A percentile compares a stretch with the other conserved stretches of the same genome.
Evolutionary conservation across 2,888 invertebrate genomes (phyloP).

Genomic region (Minunthozetes semirufus): DNA sequence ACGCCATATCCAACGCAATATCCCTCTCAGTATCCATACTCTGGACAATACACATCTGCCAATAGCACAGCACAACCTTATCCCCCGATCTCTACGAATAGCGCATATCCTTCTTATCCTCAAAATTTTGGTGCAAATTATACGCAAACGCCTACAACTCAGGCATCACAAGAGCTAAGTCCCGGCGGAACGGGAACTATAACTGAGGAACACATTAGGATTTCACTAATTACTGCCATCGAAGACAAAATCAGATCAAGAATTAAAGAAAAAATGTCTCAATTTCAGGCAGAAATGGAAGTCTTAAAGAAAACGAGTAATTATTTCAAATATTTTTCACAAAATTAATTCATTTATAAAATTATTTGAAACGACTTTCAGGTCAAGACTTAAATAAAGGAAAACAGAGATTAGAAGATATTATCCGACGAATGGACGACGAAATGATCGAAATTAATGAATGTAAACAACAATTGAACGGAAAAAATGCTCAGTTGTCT

Average conservation of each 20-base stretch:
- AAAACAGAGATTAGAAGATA: slow-evolving; percentile 69
- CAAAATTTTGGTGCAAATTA: slow-evolving; percentile 35
- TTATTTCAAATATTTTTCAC: not conserved
- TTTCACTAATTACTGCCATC: slow-evolving; percentile 85
- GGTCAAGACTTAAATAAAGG: slow-evolving; percentile 73
- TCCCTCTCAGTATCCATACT: slow-evolving; percentile 33
- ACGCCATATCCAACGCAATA: slow-evolving; percentile 40
- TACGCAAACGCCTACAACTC: slow-evolving; percentile 39
- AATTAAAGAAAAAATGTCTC: slow-evolving; percentile 80
- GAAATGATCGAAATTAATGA: slow-evolving; percentile 46
- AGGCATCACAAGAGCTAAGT: slow-evolving; percentile 29
- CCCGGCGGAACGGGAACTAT: slow-evolving; percentile 62
- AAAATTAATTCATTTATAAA: too few relatives aligned
- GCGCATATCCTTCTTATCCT: slow-evolving; percentile 33
- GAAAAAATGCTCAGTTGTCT: slow-evolving; percentile 78
- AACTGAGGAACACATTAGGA: slow-evolving; percentile 88
- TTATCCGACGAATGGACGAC: slow-evolving; percentile 60
- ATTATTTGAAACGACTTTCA: not conserved
- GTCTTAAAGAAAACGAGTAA: slow-evolving; percentile 69
- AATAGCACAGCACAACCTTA: slow-evolving; percentile 30
- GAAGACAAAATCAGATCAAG: slow-evolving; percentile 84
- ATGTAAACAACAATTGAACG: slow-evolving; percentile 56
- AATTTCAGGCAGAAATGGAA: slow-evolving; percentile 79
- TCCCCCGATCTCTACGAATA: slow-evolving; percentile 17
- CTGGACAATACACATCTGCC: slow-evolving; percentile 25